phyloP scores from a whole-genome alignment of 2,888 invertebrate species.

The Cyclophora albipunctata region DNA sequence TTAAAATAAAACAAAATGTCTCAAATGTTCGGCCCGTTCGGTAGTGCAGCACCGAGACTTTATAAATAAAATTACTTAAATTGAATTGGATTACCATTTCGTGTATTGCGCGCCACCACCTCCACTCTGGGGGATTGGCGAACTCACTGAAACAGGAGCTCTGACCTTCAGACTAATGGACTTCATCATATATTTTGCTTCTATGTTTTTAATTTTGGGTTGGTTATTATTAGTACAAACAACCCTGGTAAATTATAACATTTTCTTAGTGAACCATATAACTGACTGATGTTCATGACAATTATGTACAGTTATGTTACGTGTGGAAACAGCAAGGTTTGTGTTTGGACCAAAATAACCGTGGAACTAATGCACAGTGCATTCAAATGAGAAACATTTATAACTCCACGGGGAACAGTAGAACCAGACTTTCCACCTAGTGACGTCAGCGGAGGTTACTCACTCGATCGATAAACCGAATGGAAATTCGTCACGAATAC shows the following conservation, averaged over 20 bases:
- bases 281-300: too few relatives aligned
- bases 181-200: background rate
- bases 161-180: constrained; percentile 26
- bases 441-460: constrained; percentile 15
- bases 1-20: background rate
- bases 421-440: constrained; percentile 16
- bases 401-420: constrained; percentile 11
- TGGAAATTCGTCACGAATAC: constrained; percentile 14
- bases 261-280: too few relatives aligned
- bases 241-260: too few relatives aligned
- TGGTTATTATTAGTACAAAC: too few relatives aligned
- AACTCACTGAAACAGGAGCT: constrained; percentile 23
- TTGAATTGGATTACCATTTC: constrained; percentile 37
- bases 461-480: constrained; percentile 16
- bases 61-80: constrained; percentile 23
- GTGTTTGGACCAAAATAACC: background rate
- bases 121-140: constrained; percentile 42
- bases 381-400: constrained; percentile 3
- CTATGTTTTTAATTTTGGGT: too few relatives aligned
- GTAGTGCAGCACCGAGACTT: too few relatives aligned
- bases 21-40: too few relatives aligned
- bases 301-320: too few relatives aligned
- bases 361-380: background rate
- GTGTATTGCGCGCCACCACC: constrained; percentile 21
- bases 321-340: too few relatives aligned